Evolutionary conservation across 2,113 vertebrate genomes (phyloP).

Genomic region (Fregetta grallaria): DNA sequence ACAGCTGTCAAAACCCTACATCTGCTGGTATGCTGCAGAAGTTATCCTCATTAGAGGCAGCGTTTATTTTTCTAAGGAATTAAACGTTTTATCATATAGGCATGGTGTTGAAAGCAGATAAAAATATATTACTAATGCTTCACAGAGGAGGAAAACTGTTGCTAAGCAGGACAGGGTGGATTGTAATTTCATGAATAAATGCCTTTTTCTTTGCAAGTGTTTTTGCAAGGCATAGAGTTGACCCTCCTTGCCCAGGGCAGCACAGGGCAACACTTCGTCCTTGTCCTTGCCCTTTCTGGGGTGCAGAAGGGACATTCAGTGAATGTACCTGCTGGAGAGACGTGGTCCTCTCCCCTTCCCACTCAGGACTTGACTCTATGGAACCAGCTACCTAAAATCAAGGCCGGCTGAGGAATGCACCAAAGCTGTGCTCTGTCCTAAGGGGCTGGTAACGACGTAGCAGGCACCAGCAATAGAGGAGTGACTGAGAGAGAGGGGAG

Average conservation of each 20-base stretch:
- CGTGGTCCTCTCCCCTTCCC: background rate
- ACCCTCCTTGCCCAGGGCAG: background rate
- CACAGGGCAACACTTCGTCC: accelerated
- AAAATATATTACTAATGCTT: background rate
- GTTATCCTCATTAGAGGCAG: background rate
- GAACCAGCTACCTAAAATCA: background rate
- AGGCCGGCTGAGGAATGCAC: background rate
- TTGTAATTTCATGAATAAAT: background rate
- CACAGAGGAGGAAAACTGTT: background rate
- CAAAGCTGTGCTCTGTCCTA: background rate
- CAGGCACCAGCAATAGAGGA: accelerated
- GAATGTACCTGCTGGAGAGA: background rate
- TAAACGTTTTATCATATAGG: background rate
- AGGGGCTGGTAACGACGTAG: accelerated
- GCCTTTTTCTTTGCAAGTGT: background rate
- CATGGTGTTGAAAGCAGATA: background rate
- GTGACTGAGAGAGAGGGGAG: background rate
- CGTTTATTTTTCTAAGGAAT: background rate
- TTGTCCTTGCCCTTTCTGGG: background rate
- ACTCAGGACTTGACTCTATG: background rate
- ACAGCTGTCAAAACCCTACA: background rate
- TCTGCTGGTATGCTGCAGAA: background rate
- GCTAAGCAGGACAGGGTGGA: background rate
- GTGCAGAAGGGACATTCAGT: background rate
- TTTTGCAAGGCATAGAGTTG: background rate